phyloP scores from a whole-genome alignment of 2,113 vertebrate species.

The Himantopus leucocephalus region DNA sequence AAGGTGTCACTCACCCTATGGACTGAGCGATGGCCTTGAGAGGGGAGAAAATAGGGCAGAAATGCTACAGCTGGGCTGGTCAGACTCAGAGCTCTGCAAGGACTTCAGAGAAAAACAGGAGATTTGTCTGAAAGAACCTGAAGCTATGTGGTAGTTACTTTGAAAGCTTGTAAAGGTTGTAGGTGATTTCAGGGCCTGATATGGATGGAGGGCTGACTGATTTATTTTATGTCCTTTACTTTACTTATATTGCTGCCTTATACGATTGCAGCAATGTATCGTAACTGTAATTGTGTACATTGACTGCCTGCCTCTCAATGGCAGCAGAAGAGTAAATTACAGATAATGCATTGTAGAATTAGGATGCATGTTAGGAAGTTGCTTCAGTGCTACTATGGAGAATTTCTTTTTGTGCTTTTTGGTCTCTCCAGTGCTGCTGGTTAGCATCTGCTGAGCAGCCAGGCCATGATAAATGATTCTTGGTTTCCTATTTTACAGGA shows the following conservation, averaged over 20 bases:
- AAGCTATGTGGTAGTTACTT: neutral
- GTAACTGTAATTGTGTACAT: rapidly evolving
- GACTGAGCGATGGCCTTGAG: neutral
- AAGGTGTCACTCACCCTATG: neutral
- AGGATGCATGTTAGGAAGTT: neutral
- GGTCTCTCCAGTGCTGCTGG: neutral
- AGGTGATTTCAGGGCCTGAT: neutral
- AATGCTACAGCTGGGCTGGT: neutral
- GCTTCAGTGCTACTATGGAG: neutral
- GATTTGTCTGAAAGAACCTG: neutral
- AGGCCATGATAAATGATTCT: neutral
- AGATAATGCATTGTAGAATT: neutral
- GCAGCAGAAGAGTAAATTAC: neutral
- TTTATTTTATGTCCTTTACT: neutral
- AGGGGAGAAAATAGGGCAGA: neutral
- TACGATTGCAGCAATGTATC: neutral
- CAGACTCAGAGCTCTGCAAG: neutral
- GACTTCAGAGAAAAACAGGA: neutral
- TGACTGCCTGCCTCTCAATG: neutral
- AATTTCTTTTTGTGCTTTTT: neutral
- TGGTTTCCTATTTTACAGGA: neutral
- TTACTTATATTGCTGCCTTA: neutral
- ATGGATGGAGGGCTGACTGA: neutral
- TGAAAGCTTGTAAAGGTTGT: neutral
- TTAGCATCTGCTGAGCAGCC: neutral